A percentile compares a stretch with the other conserved stretches of the same genome.
phyloP scores from a whole-genome alignment of 2,888 invertebrate genomes.

The Sisyra terminalis region DNA sequence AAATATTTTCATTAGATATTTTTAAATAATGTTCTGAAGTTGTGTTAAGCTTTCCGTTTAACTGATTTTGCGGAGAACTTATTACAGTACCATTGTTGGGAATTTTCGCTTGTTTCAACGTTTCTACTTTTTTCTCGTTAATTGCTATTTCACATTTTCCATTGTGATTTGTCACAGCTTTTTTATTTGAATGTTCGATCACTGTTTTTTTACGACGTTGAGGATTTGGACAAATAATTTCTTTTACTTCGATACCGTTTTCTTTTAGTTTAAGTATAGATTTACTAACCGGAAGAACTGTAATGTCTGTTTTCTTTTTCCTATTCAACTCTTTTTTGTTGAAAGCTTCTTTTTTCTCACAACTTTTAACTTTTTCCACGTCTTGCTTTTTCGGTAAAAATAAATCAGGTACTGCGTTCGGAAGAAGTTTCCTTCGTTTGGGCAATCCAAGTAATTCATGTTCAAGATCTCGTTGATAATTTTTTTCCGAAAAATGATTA shows the following conservation, averaged over 20 bases:
- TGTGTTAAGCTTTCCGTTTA: neutral
- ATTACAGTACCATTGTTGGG: too few species aligned
- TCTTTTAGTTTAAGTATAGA: neutral
- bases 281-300: too few species aligned
- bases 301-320: neutral
- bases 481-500: slow-evolving; percentile 31
- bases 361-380: slow-evolving; percentile 1
- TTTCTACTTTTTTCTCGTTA: neutral
- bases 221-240: neutral
- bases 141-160: neutral
- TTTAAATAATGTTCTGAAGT: neutral
- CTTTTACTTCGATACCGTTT: neutral
- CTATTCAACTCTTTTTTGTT: neutral
- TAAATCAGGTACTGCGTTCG: slow-evolving; percentile 28
- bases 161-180: neutral
- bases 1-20: neutral
- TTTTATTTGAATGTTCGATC: neutral
- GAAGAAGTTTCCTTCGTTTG: slow-evolving; percentile 28
- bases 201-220: neutral
- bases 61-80: neutral
- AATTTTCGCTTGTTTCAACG: neutral
- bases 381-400: slow-evolving; percentile 15
- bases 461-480: slow-evolving; percentile 35
- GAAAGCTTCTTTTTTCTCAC: neutral
- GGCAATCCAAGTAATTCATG: slow-evolving; percentile 36